Percentiles rank a stretch among this genome's conserved stretches.
Conservation (phyloP, 1,140 invertebrate species). For the Drosophila santomea region DNA sequence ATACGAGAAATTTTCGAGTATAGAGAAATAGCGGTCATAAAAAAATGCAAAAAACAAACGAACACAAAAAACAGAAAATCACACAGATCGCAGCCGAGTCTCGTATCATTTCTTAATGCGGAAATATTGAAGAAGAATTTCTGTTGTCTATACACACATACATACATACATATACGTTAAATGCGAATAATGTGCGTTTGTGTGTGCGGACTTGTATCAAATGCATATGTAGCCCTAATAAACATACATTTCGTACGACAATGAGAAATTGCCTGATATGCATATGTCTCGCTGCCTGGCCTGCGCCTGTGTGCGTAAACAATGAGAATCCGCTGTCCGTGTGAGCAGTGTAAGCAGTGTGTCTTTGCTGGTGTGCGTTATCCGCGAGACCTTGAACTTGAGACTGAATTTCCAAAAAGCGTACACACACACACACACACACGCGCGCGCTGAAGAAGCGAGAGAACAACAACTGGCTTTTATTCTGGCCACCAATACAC, state of each 20-base stretch:
- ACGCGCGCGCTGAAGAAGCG: slow-evolving; percentile 37
- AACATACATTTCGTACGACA: slow-evolving; percentile 44
- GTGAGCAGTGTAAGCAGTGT: slow-evolving; percentile 33
- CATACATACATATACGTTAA: background rate
- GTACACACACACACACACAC: slow-evolving; percentile 47
- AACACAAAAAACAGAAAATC: slow-evolving; percentile 11
- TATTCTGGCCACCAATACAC: slow-evolving; percentile 35
- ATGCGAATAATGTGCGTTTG: slow-evolving; percentile 5
- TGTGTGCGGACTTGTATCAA: slow-evolving; percentile 29
- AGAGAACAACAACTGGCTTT: slow-evolving; percentile 59
- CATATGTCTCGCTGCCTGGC: slow-evolving; percentile 23
- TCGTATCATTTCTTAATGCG: slow-evolving; percentile 72
- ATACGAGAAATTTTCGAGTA: slow-evolving; percentile 46
- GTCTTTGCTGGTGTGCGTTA: slow-evolving; percentile 47
- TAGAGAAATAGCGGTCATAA: slow-evolving; percentile 50
- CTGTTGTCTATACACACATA: slow-evolving; percentile 20
- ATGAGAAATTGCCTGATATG: slow-evolving; percentile 59
- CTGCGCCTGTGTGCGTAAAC: slow-evolving; percentile 23
- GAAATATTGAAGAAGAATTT: slow-evolving; percentile 76
- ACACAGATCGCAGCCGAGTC: slow-evolving; percentile 30
- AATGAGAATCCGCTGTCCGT: slow-evolving; percentile 38
- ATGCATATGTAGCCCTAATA: slow-evolving; percentile 55
- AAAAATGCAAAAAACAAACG: slow-evolving; percentile 32
- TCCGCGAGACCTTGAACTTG: slow-evolving; percentile 85
- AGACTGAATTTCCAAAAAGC: slow-evolving; percentile 85